Conservation (phyloP, 2,888 invertebrate species). For the Lingula anatina region DNA sequence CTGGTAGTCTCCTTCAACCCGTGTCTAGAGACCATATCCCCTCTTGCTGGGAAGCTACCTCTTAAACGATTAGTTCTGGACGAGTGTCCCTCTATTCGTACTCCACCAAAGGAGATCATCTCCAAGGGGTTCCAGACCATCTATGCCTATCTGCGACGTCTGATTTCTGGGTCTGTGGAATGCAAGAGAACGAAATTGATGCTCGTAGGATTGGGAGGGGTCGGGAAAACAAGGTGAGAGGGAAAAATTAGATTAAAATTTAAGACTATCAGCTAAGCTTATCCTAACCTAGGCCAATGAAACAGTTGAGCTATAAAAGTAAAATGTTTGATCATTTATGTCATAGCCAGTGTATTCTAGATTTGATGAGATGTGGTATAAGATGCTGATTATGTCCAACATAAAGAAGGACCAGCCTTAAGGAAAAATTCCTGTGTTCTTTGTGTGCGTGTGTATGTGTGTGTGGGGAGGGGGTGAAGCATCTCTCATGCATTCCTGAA, state of each 20-base stretch:
- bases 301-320: no score
- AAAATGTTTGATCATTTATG: no score
- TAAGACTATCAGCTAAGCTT: neutral
- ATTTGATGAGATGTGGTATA: no score
- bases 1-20: slow-evolving; percentile 30
- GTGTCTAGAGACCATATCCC: slow-evolving; percentile 20
- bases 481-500: no score
- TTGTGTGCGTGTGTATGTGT: no score
- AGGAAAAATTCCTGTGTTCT: no score
- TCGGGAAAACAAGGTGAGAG: slow-evolving; percentile 49
- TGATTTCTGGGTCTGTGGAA: slow-evolving; percentile 35
- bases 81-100: slow-evolving; percentile 35
- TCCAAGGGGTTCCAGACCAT: slow-evolving; percentile 34
- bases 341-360: no score
- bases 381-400: no score
- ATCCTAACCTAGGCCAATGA: neutral
- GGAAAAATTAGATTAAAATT: neutral
- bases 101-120: slow-evolving; percentile 46
- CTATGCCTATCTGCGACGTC: slow-evolving; percentile 42
- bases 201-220: slow-evolving; percentile 52
- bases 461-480: no score
- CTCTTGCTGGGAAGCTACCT: slow-evolving; percentile 21
- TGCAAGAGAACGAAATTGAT: slow-evolving; percentile 50
- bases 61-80: slow-evolving; percentile 30
- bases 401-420: no score